A percentile compares a stretch with the other conserved stretches of the same genome.
phyloP scores from a whole-genome alignment of 1,140 invertebrate genomes.

The Eciton burchellii region DNA sequence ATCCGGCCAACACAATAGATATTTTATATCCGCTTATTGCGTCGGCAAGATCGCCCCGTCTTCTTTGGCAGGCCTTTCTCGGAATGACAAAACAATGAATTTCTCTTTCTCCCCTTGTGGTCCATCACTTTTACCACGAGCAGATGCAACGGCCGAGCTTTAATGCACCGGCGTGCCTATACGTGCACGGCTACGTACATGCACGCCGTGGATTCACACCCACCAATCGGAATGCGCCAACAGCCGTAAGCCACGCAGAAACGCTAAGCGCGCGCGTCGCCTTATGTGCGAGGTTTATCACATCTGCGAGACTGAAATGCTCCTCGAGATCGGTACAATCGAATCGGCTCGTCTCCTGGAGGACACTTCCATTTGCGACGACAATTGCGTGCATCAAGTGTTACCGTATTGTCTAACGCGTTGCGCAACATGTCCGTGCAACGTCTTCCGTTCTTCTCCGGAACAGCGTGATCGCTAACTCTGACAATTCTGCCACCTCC shows the following conservation, averaged over 20 bases:
- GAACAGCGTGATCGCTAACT: background rate
- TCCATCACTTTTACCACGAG: constrained; percentile 1
- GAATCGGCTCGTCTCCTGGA: background rate
- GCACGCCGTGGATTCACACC: constrained; percentile 71
- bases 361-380: background rate
- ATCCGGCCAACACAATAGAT: background rate
- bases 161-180: background rate
- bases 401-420: background rate
- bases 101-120: background rate
- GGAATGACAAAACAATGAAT: background rate
- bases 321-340: background rate
- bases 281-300: constrained; percentile 49
- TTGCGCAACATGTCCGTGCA: background rate
- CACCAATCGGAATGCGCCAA: constrained; percentile 71
- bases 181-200: constrained; percentile 14
- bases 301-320: constrained; percentile 21
- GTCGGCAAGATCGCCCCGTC: background rate
- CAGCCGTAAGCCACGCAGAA: constrained; percentile 55
- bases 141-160: constrained; percentile 46
- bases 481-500: background rate
- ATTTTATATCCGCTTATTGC: background rate
- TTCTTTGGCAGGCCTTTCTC: background rate
- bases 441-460: background rate
- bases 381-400: background rate
- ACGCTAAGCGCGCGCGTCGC: constrained; percentile 40